These are phyloP conservation scores for Tetanocera ferruginea DNA, from an alignment of 2,888 invertebrate genomes.

Conservation along the genomic window DNA sequence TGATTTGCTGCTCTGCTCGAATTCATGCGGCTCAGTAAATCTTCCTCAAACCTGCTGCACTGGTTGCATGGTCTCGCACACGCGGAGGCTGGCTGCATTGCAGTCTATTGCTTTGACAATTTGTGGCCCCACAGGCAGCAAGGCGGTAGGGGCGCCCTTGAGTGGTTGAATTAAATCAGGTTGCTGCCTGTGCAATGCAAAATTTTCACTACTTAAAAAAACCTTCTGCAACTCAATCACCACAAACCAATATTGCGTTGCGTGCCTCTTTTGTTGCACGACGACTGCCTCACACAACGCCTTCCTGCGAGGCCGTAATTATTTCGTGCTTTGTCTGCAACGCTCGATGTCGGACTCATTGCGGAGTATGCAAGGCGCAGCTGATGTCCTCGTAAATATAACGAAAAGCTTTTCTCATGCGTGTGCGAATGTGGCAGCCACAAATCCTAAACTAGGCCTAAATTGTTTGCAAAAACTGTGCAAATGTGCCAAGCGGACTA, in stretches of 20 bases:
- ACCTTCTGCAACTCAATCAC: constrained; percentile 66
- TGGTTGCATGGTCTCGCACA: constrained; percentile 18
- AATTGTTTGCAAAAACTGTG: constrained; percentile 30
- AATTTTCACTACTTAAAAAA: constrained; percentile 45
- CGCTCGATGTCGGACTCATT: constrained; percentile 43
- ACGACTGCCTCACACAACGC: not conserved
- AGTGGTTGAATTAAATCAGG: not conserved
- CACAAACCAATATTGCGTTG: constrained; percentile 51
- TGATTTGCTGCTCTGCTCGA: constrained; percentile 51
- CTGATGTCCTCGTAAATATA: constrained; percentile 52
- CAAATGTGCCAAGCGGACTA: not conserved
- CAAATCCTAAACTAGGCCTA: constrained; percentile 35
- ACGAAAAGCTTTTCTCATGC: constrained; percentile 26
- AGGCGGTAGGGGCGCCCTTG: not conserved
- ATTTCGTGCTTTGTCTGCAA: constrained; percentile 41
- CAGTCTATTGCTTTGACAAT: constrained; percentile 1
- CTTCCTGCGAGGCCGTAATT: constrained; percentile 42
- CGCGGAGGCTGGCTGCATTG: not conserved
- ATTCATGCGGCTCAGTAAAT: constrained; percentile 53
- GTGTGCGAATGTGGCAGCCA: constrained; percentile 18
- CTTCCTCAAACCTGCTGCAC: constrained; percentile 35
- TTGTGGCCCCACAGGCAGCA: not conserved
- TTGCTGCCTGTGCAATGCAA: constrained; percentile 6
- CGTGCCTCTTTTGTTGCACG: constrained; percentile 45
- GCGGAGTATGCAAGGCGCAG: constrained; percentile 47